Evolutionary conservation across 2,797 vertebrate genomes (phyloP).

Genomic region (Eulemur mongoz): DNA sequence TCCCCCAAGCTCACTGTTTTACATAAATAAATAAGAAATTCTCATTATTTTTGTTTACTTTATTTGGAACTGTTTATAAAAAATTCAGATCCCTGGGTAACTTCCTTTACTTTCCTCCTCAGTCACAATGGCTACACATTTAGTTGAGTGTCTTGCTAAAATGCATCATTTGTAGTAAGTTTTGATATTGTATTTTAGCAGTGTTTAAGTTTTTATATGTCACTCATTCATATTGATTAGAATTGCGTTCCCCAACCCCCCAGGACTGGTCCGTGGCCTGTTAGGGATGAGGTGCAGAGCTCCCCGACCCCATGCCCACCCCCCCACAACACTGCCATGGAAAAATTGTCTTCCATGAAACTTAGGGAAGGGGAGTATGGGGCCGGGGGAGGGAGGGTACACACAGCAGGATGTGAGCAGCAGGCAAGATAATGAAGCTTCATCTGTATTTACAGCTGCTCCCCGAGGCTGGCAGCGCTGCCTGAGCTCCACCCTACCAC

Average conservation of each 20-base stretch:
- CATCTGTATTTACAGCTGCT: too few relatives aligned
- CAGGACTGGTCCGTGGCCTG: too few relatives aligned
- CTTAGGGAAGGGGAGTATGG: too few relatives aligned
- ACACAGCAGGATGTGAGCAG: too few relatives aligned
- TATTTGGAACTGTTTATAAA: background rate
- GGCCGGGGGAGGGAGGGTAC: too few relatives aligned
- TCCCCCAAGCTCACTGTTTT: background rate
- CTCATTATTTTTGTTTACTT: background rate
- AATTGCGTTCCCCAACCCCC: background rate
- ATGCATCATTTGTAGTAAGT: background rate
- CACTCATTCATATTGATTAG: background rate
- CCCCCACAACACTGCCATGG: too few relatives aligned
- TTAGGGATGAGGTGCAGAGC: too few relatives aligned
- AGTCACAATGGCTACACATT: background rate
- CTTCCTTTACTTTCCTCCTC: background rate
- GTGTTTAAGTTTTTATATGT: background rate
- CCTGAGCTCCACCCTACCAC: too few relatives aligned
- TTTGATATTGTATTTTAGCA: background rate
- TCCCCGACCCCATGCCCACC: too few relatives aligned
- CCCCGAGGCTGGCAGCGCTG: too few relatives aligned
- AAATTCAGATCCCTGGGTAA: background rate
- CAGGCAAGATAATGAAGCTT: too few relatives aligned
- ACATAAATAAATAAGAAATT: background rate
- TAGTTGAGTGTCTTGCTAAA: slow-evolving; percentile 12
- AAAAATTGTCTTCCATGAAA: too few relatives aligned